Conservation (phyloP, 2,113 vertebrate species). For the Rhinoptilus africanus region DNA sequence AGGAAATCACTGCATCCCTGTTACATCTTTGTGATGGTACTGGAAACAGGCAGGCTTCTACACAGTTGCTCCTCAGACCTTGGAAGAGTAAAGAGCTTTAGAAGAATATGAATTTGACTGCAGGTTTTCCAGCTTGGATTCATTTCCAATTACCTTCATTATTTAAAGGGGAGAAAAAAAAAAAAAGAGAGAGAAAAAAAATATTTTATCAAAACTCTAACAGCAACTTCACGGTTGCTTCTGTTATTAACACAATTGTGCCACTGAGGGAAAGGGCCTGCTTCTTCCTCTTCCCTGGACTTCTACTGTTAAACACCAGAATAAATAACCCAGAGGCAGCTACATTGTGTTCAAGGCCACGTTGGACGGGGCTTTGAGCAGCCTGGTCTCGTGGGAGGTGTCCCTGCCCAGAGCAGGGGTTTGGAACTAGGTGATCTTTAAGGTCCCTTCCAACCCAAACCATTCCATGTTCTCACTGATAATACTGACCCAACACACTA, state of each 20-base stretch:
- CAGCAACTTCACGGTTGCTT: background rate
- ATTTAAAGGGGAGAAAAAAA: background rate
- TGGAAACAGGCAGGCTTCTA: background rate
- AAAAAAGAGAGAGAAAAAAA: background rate
- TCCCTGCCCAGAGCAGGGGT: no score
- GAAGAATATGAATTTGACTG: background rate
- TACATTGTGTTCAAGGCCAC: background rate
- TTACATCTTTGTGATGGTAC: background rate
- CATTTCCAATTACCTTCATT: background rate
- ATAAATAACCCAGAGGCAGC: background rate
- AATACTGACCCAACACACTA: rapidly evolving
- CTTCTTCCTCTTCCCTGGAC: background rate
- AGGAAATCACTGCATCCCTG: background rate
- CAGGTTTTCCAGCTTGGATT: background rate
- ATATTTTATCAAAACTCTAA: background rate
- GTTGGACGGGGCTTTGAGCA: no score
- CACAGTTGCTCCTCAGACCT: background rate
- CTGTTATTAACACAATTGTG: background rate
- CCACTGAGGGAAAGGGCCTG: background rate
- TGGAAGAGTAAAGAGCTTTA: background rate
- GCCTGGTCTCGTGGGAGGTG: no score
- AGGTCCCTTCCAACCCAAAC: no score
- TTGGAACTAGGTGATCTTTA: no score
- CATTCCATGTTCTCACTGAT: background rate
- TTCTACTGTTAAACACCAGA: background rate